These are phyloP conservation scores for Sander lucioperca DNA, from an alignment of 2,113 vertebrate genomes.

Conservation along the genomic window DNA sequence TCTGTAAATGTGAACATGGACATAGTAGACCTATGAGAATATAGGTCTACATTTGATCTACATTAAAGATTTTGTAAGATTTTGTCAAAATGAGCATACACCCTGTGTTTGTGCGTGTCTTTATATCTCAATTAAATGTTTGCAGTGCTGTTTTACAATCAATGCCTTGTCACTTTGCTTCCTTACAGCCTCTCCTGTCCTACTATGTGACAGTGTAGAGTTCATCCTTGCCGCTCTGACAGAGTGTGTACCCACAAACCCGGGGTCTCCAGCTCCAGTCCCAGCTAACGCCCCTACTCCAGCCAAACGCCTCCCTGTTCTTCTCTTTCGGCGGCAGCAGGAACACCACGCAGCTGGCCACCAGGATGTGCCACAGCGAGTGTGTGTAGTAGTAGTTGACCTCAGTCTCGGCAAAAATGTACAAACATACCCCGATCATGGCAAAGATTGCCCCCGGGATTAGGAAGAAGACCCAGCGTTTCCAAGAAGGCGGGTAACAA, in stretches of 20 bases:
- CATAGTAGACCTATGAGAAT: not conserved
- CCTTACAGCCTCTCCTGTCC: not conserved
- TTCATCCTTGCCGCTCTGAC: slow-evolving; percentile 89
- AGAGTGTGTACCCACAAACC: slow-evolving; percentile 93
- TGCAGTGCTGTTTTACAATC: slow-evolving; percentile 22
- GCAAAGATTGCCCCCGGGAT: slow-evolving; percentile 89
- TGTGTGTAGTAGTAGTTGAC: slow-evolving; percentile 98
- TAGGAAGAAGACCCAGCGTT: slow-evolving; percentile 93
- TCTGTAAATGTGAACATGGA: not conserved
- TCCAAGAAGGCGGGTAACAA: slow-evolving; percentile 94
- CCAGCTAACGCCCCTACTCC: slow-evolving; percentile 69
- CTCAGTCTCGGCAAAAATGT: slow-evolving; percentile 91
- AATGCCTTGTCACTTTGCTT: not conserved
- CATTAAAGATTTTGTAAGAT: too few relatives aligned
- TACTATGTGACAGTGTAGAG: slow-evolving; percentile 86
- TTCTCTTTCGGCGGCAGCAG: slow-evolving; percentile 90
- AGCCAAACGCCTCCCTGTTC: slow-evolving; percentile 70
- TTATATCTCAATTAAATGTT: not conserved
- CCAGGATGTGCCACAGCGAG: slow-evolving; percentile 95
- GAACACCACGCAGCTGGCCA: slow-evolving; percentile 92
- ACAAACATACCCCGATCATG: slow-evolving; percentile 88
- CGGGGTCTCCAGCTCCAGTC: slow-evolving; percentile 84
- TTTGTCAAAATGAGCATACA: not conserved
- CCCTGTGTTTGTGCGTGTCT: not conserved
- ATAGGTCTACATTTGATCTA: slow-evolving; percentile 3